Conservation (phyloP, 2,797 vertebrate species). For the Jordanella pulchra region DNA sequence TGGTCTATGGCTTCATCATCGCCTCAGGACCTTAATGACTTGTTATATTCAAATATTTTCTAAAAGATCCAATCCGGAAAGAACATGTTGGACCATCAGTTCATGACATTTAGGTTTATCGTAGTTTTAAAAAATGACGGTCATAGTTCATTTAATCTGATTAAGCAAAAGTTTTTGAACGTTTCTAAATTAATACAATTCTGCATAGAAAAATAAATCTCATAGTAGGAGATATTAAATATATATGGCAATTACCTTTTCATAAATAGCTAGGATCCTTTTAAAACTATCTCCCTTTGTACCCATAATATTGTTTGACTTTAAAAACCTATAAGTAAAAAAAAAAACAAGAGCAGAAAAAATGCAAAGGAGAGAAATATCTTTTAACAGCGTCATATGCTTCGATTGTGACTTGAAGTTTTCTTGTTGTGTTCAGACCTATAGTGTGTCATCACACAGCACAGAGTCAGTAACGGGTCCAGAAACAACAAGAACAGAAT, state of each 20-base stretch:
- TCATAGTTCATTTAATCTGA: background rate
- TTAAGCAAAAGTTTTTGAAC: background rate
- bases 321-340: too few species aligned
- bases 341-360: background rate
- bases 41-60: too few species aligned
- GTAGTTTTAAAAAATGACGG: background rate
- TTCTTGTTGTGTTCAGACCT: constrained; percentile 29
- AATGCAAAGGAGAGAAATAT: constrained; percentile 12
- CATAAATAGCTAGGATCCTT: background rate
- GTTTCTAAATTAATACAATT: background rate
- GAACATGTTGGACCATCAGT: too few species aligned
- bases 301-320: too few species aligned
- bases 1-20: too few species aligned
- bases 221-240: background rate
- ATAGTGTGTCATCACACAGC: constrained; percentile 51
- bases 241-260: too few species aligned
- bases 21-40: too few species aligned
- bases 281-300: too few species aligned
- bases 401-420: constrained; percentile 19
- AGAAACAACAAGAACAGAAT: constrained; percentile 45
- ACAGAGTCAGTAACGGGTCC: constrained; percentile 44
- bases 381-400: background rate
- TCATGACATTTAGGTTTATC: too few species aligned
- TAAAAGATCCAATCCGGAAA: too few species aligned
- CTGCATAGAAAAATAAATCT: background rate